phyloP scores from a whole-genome alignment of 2,797 vertebrate genomes.

The Schizopygopsis pylzovi region DNA sequence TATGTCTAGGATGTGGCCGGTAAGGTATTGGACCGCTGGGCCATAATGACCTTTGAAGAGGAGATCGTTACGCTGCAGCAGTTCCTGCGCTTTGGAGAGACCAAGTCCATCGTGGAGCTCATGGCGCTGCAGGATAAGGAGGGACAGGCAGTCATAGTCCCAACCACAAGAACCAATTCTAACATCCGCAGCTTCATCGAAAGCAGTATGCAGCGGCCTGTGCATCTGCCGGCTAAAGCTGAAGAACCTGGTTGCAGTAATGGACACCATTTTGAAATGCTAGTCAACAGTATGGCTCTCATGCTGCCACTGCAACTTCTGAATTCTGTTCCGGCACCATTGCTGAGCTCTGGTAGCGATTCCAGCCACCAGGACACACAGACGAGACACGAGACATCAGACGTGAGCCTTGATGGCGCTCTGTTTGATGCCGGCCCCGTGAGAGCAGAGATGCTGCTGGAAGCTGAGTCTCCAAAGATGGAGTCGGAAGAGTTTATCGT shows the following conservation, averaged over 20 bases:
- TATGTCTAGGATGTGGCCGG: slow-evolving; percentile 88
- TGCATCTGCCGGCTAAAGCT: slow-evolving; percentile 75
- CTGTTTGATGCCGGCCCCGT: slow-evolving; percentile 82
- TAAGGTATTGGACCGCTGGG: slow-evolving; percentile 97
- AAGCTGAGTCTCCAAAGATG: slow-evolving; percentile 76
- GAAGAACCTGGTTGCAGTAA: slow-evolving; percentile 82
- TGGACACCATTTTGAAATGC: slow-evolving; percentile 94
- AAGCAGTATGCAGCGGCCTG: slow-evolving; percentile 82
- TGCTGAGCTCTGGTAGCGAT: slow-evolving; percentile 85
- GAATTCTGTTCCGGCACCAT: slow-evolving; percentile 87
- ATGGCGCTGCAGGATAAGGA: slow-evolving; percentile 98
- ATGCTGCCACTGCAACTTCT: slow-evolving; percentile 95
- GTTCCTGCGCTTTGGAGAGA: slow-evolving; percentile 98
- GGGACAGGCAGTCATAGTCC: slow-evolving; percentile 86
- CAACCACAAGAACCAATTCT: slow-evolving; percentile 85
- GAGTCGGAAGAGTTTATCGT: slow-evolving; percentile 83
- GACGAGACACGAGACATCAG: slow-evolving; percentile 69
- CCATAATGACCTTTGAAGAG: slow-evolving; percentile 96
- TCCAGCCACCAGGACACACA: slow-evolving; percentile 78
- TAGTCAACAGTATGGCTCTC: slow-evolving; percentile 94
- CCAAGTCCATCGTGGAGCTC: slow-evolving; percentile 97
- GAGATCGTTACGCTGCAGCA: slow-evolving; percentile 95
- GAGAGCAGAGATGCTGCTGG: slow-evolving; percentile 73
- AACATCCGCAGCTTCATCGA: slow-evolving; percentile 97
- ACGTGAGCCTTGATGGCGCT: slow-evolving; percentile 60